Conservation (phyloP, 1,140 invertebrate species). For the Tetramorium simillimum region DNA sequence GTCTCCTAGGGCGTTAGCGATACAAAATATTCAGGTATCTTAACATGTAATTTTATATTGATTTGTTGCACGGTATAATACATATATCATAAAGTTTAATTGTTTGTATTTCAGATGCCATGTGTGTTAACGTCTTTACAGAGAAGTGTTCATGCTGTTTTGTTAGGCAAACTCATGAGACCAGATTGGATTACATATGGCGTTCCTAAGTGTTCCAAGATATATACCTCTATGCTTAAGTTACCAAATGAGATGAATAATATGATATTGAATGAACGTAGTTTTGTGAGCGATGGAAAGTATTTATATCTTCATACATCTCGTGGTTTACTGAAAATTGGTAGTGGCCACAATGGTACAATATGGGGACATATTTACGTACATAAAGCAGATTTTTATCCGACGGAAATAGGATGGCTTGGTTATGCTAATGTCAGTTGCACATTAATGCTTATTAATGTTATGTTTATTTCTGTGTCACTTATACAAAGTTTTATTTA, state of each 20-base stretch:
- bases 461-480: constrained; percentile 2
- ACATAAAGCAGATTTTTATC: constrained; percentile 93
- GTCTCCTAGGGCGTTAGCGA: constrained; percentile 91
- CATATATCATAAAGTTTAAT: constrained; percentile 17
- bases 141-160: constrained; percentile 94
- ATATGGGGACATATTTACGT: constrained; percentile 94
- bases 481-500: constrained; percentile 45
- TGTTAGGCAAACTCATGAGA: constrained; percentile 92
- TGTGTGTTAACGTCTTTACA: constrained; percentile 94
- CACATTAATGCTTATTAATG: constrained; percentile 16
- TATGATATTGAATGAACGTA: constrained; percentile 86
- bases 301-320: constrained; percentile 93
- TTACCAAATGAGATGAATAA: constrained; percentile 85
- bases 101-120: constrained; percentile 89
- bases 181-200: constrained; percentile 96
- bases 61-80: neutral
- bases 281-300: constrained; percentile 92
- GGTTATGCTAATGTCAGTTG: constrained; percentile 92
- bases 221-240: constrained; percentile 89
- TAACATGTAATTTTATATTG: neutral
- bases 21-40: constrained; percentile 92
- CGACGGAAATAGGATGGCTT: constrained; percentile 92
- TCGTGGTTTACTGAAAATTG: constrained; percentile 93
- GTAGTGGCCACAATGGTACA: constrained; percentile 96
- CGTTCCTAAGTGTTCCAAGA: constrained; percentile 91